Percentiles rank a stretch among this genome's conserved stretches.
phyloP scores from a whole-genome alignment of 2,797 vertebrate species.

The Gallinago stenura region DNA sequence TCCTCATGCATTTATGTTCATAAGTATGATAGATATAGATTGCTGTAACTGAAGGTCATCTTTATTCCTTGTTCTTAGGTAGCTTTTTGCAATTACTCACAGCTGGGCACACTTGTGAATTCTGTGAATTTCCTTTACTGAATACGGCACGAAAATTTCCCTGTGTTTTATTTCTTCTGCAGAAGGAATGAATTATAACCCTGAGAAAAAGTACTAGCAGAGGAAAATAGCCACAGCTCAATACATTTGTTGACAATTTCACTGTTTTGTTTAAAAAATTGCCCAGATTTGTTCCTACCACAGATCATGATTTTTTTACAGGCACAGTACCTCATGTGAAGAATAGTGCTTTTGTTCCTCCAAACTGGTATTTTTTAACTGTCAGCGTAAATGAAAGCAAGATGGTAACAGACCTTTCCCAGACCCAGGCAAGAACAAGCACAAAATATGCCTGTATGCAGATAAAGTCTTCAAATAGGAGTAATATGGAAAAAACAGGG shows the following conservation, averaged over 20 bases:
- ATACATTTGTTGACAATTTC: background rate
- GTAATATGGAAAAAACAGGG: background rate
- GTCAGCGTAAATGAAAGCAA: constrained; percentile 49
- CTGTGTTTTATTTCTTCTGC: background rate
- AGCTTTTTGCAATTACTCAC: background rate
- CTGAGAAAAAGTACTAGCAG: background rate
- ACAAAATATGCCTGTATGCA: background rate
- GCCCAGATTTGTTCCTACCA: background rate
- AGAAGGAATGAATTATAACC: background rate
- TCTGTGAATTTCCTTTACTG: constrained; percentile 1
- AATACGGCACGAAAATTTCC: background rate
- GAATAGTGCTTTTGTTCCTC: constrained; percentile 31
- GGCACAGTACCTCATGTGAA: background rate
- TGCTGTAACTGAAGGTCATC: background rate
- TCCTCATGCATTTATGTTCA: background rate
- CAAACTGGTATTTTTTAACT: background rate
- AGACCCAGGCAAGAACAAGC: background rate
- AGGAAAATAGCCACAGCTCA: background rate
- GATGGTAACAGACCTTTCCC: background rate
- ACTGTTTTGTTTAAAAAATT: background rate
- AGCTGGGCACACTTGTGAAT: constrained; percentile 1
- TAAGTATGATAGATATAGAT: background rate
- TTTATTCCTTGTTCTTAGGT: background rate
- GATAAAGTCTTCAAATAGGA: background rate
- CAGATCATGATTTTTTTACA: background rate